Base-by-base conservation (phyloP, 2,888 invertebrate genomes). In the Spisula subtruncata region DNA sequence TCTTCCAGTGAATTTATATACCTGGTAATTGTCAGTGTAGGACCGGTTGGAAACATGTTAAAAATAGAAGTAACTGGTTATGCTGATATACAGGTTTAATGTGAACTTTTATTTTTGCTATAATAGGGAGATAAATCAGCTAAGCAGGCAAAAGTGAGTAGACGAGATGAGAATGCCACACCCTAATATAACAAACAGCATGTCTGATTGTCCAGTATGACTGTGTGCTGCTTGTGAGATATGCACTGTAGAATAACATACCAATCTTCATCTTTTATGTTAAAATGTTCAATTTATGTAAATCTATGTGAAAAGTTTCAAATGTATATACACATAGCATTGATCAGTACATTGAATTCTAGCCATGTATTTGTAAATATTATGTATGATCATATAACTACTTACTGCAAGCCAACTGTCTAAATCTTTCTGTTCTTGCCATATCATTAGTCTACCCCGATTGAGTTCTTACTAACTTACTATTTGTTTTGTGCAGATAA, bases 171-270 rank as follows among this genome's bases (percentile, higher is more conserved):
- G 75, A 75, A 32, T 32, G 75, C 60, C 60, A n/a, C 10, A 25
- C 60, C n/a, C 60, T 66, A 66, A 25, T 25, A 25, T 66, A 66
- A 66, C 25, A 66, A n/a, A 66, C 10, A 66, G 60, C 60, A 66
- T 66, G 60, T 66, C 60, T 66, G n/a, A n/a, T n/a, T n/a, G 60
- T 66, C 60, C 60, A n/a, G n/a, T n/a, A 66, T 66, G 60, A 66
- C 60, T 66, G 60, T 25, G 20, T 66, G 60, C 60, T 66, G 60
- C 60, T 66, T 66, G 60, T 66, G 60, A 66, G 60, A 66, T 66
- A 25, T 66, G 60, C 60, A 10, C n/a, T 25, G 25, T 66, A 66
- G 60, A 60, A 66, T 25, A 66, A 25, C 60, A n/a, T n/a, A n/a
- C 25, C 25, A n/a, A 2, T 66, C 25, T 66, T 25, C 10, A 66